Percentiles rank a stretch among this genome's conserved stretches.
phyloP scores from a whole-genome alignment of 2,797 vertebrate genomes.

The Pelochelys cantorii region DNA sequence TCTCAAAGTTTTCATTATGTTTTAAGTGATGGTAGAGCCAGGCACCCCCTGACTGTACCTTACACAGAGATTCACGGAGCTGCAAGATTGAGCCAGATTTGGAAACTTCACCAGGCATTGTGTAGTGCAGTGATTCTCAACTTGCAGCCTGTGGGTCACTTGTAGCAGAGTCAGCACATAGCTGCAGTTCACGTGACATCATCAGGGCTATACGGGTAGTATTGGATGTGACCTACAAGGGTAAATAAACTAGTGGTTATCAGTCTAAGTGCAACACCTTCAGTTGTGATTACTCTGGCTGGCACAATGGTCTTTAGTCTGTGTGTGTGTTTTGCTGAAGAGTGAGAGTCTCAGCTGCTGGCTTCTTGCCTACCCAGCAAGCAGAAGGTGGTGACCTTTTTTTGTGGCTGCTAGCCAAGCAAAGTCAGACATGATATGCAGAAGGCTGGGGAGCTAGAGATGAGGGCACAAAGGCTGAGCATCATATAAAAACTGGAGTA shows the following conservation, averaged over 20 bases:
- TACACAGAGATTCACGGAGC: not conserved
- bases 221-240: no score
- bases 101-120: not conserved
- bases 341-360: constrained; percentile 18
- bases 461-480: constrained; percentile 37
- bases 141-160: no score
- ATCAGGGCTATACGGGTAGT: no score
- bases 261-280: not conserved
- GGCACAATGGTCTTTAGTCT: not conserved
- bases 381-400: constrained; percentile 48
- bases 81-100: not conserved
- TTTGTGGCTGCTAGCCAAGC: not conserved
- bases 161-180: no score
- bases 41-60: not conserved
- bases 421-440: constrained; percentile 58
- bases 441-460: constrained; percentile 42
- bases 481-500: constrained; percentile 50
- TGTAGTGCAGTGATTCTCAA: not conserved
- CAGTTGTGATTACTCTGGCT: not conserved
- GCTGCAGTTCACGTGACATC: no score
- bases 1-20: not conserved
- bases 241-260: no score
- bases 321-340: not conserved
- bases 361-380: constrained; percentile 37
- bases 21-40: not conserved